Evolutionary conservation across 2,113 vertebrate species (phyloP).

Genomic region (Herpetotheres cachinnans): DNA sequence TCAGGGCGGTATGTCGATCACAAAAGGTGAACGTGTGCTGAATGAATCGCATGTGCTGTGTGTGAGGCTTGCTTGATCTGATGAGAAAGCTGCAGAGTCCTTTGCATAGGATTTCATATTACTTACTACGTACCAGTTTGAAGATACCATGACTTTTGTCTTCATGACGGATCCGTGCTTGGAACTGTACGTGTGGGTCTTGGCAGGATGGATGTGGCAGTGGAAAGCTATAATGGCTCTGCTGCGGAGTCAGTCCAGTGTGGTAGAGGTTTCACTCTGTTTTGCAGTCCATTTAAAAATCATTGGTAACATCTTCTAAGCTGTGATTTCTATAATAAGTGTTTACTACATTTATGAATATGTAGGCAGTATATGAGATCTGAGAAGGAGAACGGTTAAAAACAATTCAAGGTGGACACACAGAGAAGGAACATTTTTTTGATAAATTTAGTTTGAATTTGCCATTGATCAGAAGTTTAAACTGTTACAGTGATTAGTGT

Average conservation of each 20-base stretch:
- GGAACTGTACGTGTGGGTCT: neutral
- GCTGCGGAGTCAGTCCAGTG: neutral
- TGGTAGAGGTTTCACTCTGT: neutral
- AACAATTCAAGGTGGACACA: neutral
- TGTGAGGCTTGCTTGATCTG: neutral
- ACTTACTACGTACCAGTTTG: neutral
- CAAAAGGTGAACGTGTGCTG: neutral
- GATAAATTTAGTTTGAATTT: neutral
- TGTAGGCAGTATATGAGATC: neutral
- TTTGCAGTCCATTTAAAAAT: neutral
- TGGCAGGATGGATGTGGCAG: neutral
- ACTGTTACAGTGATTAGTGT: neutral
- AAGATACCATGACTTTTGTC: neutral
- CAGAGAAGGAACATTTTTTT: neutral
- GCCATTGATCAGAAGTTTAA: neutral
- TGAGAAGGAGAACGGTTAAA: neutral
- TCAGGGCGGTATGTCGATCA: too few species aligned
- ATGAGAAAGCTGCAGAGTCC: neutral
- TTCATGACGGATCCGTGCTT: neutral
- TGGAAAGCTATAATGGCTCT: neutral
- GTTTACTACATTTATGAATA: neutral
- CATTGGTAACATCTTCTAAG: neutral
- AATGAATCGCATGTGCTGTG: rapidly evolving
- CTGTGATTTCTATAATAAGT: neutral
- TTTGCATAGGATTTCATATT: neutral